phyloP scores from a whole-genome alignment of 2,113 vertebrate species.

The Psilopogon haemacephalus region DNA sequence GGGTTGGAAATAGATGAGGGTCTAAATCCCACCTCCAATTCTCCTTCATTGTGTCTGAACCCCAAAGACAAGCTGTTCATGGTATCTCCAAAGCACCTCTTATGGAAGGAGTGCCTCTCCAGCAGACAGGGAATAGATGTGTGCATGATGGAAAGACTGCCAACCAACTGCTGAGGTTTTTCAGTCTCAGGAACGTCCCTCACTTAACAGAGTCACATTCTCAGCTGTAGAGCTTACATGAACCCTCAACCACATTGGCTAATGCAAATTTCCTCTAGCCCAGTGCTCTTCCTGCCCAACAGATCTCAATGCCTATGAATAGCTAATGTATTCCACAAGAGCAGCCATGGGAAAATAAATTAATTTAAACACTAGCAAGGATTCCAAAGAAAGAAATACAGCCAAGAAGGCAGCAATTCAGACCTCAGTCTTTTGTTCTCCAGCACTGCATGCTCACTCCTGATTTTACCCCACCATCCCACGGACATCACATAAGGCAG shows the following conservation, averaged over 20 bases:
- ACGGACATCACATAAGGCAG: not conserved
- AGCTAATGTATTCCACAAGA: constrained; percentile 65
- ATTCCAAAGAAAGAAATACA: constrained; percentile 53
- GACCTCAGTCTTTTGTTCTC: not conserved
- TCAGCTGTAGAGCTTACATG: not conserved
- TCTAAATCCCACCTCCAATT: not conserved
- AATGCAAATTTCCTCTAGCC: constrained; percentile 52
- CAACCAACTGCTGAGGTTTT: not conserved
- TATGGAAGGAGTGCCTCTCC: not conserved
- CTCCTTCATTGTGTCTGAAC: not conserved
- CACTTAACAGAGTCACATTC: not conserved
- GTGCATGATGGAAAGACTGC: not conserved
- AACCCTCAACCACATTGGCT: not conserved
- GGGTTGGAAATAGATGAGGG: too few relatives aligned
- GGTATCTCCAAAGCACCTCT: not conserved
- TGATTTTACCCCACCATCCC: not conserved
- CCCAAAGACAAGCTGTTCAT: not conserved
- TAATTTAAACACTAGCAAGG: constrained; percentile 61
- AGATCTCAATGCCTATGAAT: constrained; percentile 48
- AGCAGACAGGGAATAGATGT: not conserved
- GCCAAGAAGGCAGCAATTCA: constrained; percentile 52
- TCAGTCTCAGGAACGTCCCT: not conserved
- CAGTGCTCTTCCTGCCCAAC: not conserved
- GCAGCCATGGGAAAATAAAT: constrained; percentile 60
- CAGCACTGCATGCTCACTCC: not conserved